A percentile compares a stretch with the other conserved stretches of the same genome.
Evolutionary conservation across 2,888 invertebrate genomes (phyloP).

Genomic region (Cecidostiba fungosa): DNA sequence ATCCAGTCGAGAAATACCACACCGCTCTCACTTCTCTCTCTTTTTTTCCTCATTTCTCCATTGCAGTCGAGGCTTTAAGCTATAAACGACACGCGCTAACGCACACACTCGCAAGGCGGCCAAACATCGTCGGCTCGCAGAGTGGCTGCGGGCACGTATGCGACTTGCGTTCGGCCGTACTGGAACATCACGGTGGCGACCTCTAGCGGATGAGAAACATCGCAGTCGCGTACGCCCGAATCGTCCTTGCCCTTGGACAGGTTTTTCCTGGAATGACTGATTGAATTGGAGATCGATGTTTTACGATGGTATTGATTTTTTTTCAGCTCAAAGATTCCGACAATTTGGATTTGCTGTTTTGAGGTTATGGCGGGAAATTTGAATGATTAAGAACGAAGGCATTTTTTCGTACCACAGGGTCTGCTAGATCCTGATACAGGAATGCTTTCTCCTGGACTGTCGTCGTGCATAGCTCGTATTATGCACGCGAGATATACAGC

Average conservation of each 20-base stretch:
- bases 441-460: neutral
- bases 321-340: neutral
- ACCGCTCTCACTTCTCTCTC: neutral
- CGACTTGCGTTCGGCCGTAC: conserved; percentile 43
- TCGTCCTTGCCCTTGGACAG: neutral
- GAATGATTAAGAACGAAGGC: neutral
- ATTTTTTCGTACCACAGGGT: neutral
- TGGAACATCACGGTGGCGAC: conserved; percentile 41
- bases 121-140: conserved; percentile 11
- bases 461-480: neutral
- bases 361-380: conserved; percentile 5
- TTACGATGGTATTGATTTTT: neutral
- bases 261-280: neutral
- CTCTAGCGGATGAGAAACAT: neutral
- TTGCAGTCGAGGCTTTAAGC: conserved; percentile 50
- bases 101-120: neutral
- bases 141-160: neutral
- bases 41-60: neutral
- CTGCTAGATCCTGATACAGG: neutral
- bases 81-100: conserved; percentile 19
- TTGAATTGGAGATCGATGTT: neutral
- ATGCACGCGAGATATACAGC: neutral
- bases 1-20: conserved; percentile 21
- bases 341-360: neutral
- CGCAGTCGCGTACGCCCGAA: conserved; percentile 3